Evolutionary conservation across 2,113 vertebrate species (phyloP).

Genomic region (Peromyscus polionotus): DNA sequence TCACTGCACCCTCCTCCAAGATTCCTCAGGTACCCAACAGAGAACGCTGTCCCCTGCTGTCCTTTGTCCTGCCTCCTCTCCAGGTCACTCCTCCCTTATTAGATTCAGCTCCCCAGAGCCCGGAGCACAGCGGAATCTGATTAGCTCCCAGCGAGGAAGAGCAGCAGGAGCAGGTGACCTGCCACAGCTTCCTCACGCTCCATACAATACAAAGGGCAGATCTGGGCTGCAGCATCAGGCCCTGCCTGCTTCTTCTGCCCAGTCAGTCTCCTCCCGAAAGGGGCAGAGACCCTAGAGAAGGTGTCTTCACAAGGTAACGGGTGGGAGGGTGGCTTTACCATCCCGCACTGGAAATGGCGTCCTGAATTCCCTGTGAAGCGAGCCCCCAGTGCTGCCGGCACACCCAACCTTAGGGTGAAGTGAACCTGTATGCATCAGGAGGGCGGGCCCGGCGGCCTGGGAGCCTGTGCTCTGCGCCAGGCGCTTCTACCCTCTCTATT

Average conservation of each 20-base stretch:
- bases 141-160: slow-evolving; percentile 66
- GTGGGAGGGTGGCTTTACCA: neutral
- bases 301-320: neutral
- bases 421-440: accelerated
- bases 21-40: neutral
- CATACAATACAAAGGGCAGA: neutral
- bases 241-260: neutral
- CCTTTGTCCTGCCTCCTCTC: neutral
- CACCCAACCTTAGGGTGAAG: accelerated
- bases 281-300: neutral
- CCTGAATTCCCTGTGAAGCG: neutral
- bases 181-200: neutral
- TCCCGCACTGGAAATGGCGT: neutral
- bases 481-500: neutral
- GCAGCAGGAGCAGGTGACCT: neutral
- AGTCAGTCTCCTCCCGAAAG: neutral
- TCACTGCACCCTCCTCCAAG: neutral
- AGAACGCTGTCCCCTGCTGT: neutral
- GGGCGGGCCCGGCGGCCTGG: neutral
- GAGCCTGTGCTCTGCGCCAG: neutral
- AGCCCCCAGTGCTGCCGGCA: accelerated
- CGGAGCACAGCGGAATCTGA: slow-evolving; percentile 57
- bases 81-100: slow-evolving; percentile 62
- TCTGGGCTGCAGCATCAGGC: neutral
- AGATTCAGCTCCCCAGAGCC: slow-evolving; percentile 61